These are phyloP conservation scores for Ctenomys sociabilis DNA, from an alignment of 2,113 vertebrate species.

Conservation along the genomic window DNA sequence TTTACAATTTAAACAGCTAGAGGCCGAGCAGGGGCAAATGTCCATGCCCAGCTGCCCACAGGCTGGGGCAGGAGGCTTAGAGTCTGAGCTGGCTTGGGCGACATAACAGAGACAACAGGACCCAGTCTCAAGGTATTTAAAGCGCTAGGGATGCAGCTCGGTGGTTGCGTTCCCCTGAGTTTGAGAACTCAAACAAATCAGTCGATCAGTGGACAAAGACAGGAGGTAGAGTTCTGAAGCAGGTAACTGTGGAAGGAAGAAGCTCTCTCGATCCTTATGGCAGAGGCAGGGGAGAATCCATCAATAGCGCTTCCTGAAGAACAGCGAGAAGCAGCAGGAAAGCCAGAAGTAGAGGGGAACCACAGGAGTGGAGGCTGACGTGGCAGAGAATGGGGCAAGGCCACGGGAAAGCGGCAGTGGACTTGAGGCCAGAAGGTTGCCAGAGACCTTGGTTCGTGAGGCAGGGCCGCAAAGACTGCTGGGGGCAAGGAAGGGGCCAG, in stretches of 20 bases:
- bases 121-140: not conserved
- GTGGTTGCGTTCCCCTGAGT: not conserved
- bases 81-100: not conserved
- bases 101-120: not conserved
- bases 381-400: not conserved
- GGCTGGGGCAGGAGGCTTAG: not conserved
- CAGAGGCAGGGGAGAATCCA: not conserved
- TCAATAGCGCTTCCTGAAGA: not conserved
- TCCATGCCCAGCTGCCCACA: not conserved
- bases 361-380: not conserved
- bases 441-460: not conserved
- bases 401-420: not conserved
- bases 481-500: not conserved
- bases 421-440: rapidly evolving
- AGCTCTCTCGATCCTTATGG: not conserved
- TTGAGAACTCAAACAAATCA: not conserved
- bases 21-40: not conserved
- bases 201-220: not conserved
- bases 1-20: not conserved
- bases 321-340: not conserved
- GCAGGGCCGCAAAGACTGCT: not conserved
- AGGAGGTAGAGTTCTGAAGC: not conserved
- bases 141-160: not conserved
- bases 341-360: not conserved
- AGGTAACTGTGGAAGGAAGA: not conserved